Evolutionary conservation across 2,888 invertebrate genomes (phyloP), one percentile per base, ranked within the genome.

Genomic region (Trachelus iudaicus): DNA sequence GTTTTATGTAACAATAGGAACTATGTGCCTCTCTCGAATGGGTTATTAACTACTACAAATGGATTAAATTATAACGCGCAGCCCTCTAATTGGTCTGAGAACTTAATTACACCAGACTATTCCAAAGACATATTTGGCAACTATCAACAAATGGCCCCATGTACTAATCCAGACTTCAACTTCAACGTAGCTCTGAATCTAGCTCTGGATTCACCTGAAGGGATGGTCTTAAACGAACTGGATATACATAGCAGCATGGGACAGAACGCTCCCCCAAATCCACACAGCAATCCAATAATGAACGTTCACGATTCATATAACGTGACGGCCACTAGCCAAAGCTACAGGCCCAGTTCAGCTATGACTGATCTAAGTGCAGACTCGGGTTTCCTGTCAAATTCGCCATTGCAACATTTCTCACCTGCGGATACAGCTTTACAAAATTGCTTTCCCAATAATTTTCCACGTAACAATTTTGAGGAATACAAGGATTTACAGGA

Each of bases 321-420:
- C 77, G 69, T 79, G 30, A 82, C 86, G 69, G 80, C 82, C 77
- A 85, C 82, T 75, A 76, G 75, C 75, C 86, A 85, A 76, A 86
- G 79, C 75, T 91, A 90, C 77, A 83, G 89, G 75, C 88, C 90
- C 40, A 86, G 85, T 31, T 89, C 91, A 12, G 86, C 90, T 75
- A 88, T 91, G 89, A 90, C 89, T 79, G 90, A 91, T 79, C 84
- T 90, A 15, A 89, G 85, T 79, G 85, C 81, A 3, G 90, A 91
- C 81, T 88, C 90, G n/a, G 87, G 88, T 56, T 91, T 91, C 78
- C 80, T 89, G 34, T 88, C 89, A 6, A 90, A 89, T 75, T 90
- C 91, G 4, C 86, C 90, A 9, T 81, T 89, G 31, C 91, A 91
- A 77, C 90, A 90, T 78, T 91, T 89, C 74, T 91, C 91, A 33